Evolutionary conservation across 2,113 vertebrate species (phyloP).

Genomic region (Pseudopodoces humilis): DNA sequence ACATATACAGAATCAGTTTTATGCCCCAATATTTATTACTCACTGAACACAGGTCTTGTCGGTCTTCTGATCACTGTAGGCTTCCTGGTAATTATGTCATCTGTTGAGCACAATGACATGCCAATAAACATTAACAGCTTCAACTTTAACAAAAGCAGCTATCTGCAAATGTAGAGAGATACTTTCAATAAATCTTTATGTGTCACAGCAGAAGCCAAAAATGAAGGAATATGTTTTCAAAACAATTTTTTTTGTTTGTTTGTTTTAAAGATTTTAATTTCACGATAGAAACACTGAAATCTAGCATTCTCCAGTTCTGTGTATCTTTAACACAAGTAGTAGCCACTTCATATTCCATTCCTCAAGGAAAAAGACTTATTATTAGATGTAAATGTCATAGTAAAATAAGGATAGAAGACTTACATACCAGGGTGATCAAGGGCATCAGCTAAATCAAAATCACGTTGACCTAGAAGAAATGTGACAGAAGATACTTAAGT

Average conservation of each 20-base stretch:
- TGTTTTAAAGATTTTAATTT: neutral
- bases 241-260: neutral
- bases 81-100: slow-evolving; percentile 46
- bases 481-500: neutral
- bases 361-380: neutral
- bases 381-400: neutral
- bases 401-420: neutral
- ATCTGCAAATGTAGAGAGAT: neutral
- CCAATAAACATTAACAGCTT: neutral
- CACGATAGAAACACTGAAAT: neutral
- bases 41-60: slow-evolving; percentile 46
- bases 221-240: neutral
- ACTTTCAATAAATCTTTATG: neutral
- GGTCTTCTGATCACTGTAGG: slow-evolving; percentile 60
- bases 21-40: neutral
- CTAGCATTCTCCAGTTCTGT: neutral
- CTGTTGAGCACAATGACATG: slow-evolving; percentile 4
- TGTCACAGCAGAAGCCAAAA: neutral
- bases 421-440: slow-evolving; percentile 64
- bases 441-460: slow-evolving; percentile 73
- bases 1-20: neutral
- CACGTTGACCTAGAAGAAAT: slow-evolving; percentile 57
- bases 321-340: neutral
- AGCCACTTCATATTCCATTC: neutral
- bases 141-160: neutral